A percentile compares a stretch with the other conserved stretches of the same genome.
phyloP scores from a whole-genome alignment of 1,140 invertebrate genomes.

The Magallana ariakensis region DNA sequence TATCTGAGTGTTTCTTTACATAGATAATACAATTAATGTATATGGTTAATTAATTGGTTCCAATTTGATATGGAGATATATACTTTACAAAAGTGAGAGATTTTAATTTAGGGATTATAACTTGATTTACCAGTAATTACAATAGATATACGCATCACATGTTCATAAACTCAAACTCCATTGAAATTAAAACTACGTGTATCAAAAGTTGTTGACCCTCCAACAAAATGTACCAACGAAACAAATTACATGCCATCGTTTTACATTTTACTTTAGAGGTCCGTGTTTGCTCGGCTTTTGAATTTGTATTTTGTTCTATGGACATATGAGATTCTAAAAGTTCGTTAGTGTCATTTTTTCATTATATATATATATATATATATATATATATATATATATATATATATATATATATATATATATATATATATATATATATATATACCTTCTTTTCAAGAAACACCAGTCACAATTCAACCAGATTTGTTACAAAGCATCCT shows the following conservation, averaged over 20 bases:
- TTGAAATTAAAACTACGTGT: too few species aligned
- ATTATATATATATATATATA: background rate
- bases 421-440: background rate
- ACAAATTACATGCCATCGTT: background rate
- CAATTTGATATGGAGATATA: background rate
- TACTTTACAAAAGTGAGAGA: background rate
- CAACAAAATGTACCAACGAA: background rate
- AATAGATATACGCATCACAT: constrained; percentile 6
- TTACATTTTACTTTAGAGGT: background rate
- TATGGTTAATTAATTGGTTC: background rate
- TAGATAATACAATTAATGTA: background rate
- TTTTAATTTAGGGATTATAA: background rate
- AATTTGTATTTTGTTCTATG: constrained; percentile 4
- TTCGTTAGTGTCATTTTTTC: constrained; percentile 1
- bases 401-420: too few species aligned
- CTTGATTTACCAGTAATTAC: background rate
- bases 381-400: too few species aligned
- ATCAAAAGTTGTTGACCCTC: background rate
- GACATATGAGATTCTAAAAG: constrained; percentile 13
- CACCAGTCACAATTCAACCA: constrained; percentile 3
- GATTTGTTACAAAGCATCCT: too few species aligned
- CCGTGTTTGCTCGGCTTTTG: background rate
- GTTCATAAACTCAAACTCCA: too few species aligned
- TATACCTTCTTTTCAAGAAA: constrained; percentile 5
- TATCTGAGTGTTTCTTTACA: background rate